Evolutionary conservation across 2,888 invertebrate species (phyloP).

Genomic region (Steinernema hermaphroditum): DNA sequence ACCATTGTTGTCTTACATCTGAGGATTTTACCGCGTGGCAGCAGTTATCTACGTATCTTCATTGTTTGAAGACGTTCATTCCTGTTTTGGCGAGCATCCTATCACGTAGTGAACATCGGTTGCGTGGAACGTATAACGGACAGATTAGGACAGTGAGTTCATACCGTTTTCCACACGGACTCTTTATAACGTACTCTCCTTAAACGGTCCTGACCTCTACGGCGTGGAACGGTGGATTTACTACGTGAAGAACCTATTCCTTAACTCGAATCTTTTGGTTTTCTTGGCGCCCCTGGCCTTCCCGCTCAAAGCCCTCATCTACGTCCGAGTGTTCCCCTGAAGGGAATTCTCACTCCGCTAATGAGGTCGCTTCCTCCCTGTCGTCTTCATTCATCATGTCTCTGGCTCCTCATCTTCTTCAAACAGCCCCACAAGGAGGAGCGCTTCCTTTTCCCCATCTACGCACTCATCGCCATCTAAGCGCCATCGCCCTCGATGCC

Average conservation of each 20-base stretch:
- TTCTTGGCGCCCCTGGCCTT: constrained; percentile 71
- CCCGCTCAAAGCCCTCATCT: constrained; percentile 58
- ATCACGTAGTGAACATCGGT: no score
- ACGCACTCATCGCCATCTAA: constrained; percentile 76
- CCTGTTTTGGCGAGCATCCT: no score
- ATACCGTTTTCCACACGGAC: no score
- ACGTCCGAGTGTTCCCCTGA: constrained; percentile 16
- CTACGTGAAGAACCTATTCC: constrained; percentile 87
- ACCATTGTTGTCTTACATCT: no score
- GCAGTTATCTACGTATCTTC: no score
- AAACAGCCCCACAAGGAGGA: constrained; percentile 87
- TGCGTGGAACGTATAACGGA: no score
- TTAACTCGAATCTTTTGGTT: constrained; percentile 91
- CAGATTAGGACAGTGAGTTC: no score
- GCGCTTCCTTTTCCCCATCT: constrained; percentile 89
- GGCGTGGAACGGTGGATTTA: constrained; percentile 73
- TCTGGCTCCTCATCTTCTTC: constrained; percentile 88
- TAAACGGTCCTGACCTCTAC: constrained; percentile 89
- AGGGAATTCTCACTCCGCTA: constrained; percentile 37
- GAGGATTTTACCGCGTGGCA: no score
- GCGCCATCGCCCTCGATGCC: constrained; percentile 72
- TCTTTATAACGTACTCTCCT: constrained; percentile 88
- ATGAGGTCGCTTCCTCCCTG: constrained; percentile 49
- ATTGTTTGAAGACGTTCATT: no score
- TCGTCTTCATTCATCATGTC: constrained; percentile 73